Base-by-base conservation (phyloP, 2,888 invertebrate genomes). In the Andrena trimmerana region DNA sequence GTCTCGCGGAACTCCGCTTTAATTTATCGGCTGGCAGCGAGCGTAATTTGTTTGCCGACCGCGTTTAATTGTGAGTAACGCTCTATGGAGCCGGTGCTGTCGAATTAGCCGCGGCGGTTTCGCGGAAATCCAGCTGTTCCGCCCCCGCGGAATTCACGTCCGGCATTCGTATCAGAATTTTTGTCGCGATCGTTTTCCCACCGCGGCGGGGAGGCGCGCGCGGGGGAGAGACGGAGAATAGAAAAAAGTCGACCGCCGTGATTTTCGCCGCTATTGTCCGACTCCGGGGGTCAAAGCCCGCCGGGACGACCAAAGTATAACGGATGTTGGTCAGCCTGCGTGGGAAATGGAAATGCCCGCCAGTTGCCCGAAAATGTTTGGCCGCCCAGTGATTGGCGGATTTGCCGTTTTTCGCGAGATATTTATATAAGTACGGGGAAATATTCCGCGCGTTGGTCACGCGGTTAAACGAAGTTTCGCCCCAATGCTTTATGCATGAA, bases 71-170 rank as follows among this genome's bases (percentile, higher is more conserved):
- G 80, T 65, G 82, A 79, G 62, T 60, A 71, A 72, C 70, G 69
- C 50, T 71, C 33, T 10, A 10, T 54, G 54, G 8, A 54, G 36
- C 48, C 13, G 42, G 42, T 2, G 33, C 5, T 29, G 57, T 57
- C 75, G 85, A 85, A 85, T 85, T 85, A 85, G 85, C 78, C 62
- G 20, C 57, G 67, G 42, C 24, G 73, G 59, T 81, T 78, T 52
- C 54, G 59, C 59, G 72, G 72, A 77, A 80, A 80, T 82, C 20
- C 67, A 36, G 8, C 20, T n/a, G 50, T 24, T 7, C 31, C 2
- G 6, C 50, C 54, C 27, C 6, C 8, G 36, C 27, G 52, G 36
- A 42, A 66, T 74, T 71, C 75, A 33, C 33, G 33, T 2, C 16
- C 27, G 33, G 57, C 52, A 72, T 73, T 76, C 54, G 75, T 78